These are phyloP conservation scores for Autographa pulchrina DNA, from an alignment of 2,888 invertebrate genomes.

Conservation along the genomic window DNA sequence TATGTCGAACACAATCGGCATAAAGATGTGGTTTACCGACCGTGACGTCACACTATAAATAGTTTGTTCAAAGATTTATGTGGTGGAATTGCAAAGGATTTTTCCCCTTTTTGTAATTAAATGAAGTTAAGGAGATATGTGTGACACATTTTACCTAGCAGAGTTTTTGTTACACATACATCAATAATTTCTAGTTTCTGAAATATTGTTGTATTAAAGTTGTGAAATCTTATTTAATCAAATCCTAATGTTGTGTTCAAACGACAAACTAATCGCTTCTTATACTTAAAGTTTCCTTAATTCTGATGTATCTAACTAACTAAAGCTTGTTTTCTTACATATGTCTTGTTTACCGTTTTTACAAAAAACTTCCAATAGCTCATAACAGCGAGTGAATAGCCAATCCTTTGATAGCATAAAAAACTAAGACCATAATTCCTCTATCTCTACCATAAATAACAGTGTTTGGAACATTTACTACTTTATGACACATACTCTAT, in stretches of 20 bases:
- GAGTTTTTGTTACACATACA: no score
- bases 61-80: slow-evolving; percentile 14
- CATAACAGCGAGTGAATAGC: not conserved
- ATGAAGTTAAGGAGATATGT: not conserved
- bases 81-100: not conserved
- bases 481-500: slow-evolving; percentile 4
- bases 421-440: not conserved
- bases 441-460: slow-evolving; percentile 1
- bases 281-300: no score
- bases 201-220: no score
- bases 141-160: no score
- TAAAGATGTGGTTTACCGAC: slow-evolving; percentile 20
- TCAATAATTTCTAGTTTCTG: no score
- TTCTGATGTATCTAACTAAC: no score
- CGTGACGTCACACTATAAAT: slow-evolving; percentile 8
- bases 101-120: not conserved
- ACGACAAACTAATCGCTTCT: no score
- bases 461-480: not conserved
- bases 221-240: no score
- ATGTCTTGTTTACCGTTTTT: no score
- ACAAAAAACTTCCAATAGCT: no score
- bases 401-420: not conserved
- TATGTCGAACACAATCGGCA: slow-evolving; percentile 19
- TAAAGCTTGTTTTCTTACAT: no score
- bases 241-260: no score